Evolutionary conservation across 2,797 vertebrate species (phyloP).

Genomic region (Oreortyx pictus): DNA sequence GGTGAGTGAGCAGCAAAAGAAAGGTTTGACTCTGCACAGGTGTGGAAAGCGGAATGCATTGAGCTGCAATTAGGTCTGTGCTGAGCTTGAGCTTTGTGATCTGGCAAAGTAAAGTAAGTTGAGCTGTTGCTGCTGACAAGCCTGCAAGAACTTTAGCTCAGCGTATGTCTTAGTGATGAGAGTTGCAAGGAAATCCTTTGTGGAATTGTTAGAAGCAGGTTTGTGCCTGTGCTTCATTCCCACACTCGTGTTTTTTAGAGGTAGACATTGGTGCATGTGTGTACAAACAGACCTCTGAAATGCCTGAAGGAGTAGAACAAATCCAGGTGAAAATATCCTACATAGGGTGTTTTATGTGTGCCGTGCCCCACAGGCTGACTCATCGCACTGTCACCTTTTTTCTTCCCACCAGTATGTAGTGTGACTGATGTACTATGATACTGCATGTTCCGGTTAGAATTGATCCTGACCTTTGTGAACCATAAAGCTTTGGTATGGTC

Average conservation of each 20-base stretch:
- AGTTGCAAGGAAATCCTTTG: neutral
- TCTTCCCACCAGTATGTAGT: accelerated
- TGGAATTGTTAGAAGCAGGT: neutral
- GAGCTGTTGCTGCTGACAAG: neutral
- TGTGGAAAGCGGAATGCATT: neutral
- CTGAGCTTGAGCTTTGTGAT: constrained; percentile 1
- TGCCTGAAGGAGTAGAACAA: neutral
- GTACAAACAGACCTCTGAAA: neutral
- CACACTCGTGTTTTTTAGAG: accelerated
- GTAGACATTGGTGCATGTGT: neutral
- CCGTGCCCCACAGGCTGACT: neutral
- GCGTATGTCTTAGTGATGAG: neutral
- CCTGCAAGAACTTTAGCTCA: neutral
- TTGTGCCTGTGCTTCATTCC: neutral
- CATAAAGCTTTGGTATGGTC: accelerated
- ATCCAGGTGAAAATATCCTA: accelerated
- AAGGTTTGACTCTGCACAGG: neutral
- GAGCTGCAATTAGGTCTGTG: neutral
- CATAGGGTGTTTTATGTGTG: neutral
- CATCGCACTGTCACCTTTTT: accelerated
- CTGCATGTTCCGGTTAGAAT: neutral
- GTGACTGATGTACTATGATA: neutral
- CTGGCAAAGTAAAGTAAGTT: neutral
- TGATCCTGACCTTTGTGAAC: neutral
- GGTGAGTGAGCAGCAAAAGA: neutral